Base-by-base conservation (phyloP, 2,797 vertebrate species). In the Balearica regulorum region DNA sequence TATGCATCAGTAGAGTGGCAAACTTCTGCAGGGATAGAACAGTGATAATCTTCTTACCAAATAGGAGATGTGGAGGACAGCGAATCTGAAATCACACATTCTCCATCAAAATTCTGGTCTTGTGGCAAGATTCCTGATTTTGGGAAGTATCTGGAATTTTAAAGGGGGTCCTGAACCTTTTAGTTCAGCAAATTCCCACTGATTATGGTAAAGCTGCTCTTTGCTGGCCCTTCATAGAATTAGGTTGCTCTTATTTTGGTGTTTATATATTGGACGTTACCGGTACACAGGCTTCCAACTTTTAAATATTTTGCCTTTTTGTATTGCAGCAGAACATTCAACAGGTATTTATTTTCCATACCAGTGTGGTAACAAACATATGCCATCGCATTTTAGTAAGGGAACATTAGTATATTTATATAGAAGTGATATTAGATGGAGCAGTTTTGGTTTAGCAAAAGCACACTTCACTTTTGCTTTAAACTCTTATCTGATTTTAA, bases 301-400 rank as follows among this genome's bases (percentile, higher is more conserved):
- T 85, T 48, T 53, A 89, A 71, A 89, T 83, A 68, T 85, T 92
- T 82, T 90, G 37, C n/a, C 48, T 91, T 87, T 89, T 44, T 71
- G 33, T 62, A 9, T 46, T 68, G 60, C 58, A 94, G 80, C 89
- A 81, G 60, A 65, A 76, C 77, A 66, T 83, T 94, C 93, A 75
- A 61, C 71, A 94, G 60, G 86, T 92, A 54, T 87, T 95, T 94
- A 37, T 91, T 97, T 97, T 92, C 81, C 58, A 16, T 35, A 78
- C 24, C 43, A 68, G 49, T 51, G 43, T 62, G 39, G 28, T 57
- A 86, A 66, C 57, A 93, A 96, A 80, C 58, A 73, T 48, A 85
- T 51, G 68, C 49, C 83, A 58, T 69, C 1, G 0, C 84, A 82
- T 87, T 71, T 80, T 49, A 44, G 26, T 35, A 72, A 78, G 57